Evolutionary conservation across 2,797 vertebrate genomes (phyloP).

Genomic region (Leptatherina wallacei): DNA sequence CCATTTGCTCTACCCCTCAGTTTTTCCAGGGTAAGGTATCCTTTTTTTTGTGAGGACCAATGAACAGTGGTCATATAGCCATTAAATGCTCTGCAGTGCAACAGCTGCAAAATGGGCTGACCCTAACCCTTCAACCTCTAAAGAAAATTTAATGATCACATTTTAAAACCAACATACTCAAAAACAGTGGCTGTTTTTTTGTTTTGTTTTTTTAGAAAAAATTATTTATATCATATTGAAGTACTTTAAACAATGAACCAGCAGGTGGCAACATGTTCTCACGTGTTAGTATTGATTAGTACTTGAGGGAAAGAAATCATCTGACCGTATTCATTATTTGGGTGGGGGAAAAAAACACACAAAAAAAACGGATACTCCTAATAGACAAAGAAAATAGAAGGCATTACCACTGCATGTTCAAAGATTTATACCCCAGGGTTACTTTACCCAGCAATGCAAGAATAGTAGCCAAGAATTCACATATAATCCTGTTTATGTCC

Average conservation of each 20-base stretch:
- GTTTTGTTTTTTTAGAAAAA: background rate
- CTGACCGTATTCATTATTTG: conserved; percentile 16
- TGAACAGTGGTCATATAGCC: background rate
- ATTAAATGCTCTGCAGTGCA: background rate
- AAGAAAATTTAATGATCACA: no score
- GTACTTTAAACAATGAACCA: conserved; percentile 44
- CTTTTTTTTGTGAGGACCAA: background rate
- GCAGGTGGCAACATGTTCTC: conserved; percentile 67
- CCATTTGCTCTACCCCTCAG: no score
- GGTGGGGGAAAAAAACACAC: conserved; percentile 2
- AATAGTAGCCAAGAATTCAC: background rate
- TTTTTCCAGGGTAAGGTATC: background rate
- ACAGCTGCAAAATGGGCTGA: background rate
- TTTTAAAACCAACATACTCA: conserved; percentile 5
- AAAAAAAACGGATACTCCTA: conserved; percentile 1
- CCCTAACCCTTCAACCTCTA: background rate
- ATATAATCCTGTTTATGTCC: conserved; percentile 4
- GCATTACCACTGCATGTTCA: conserved; percentile 24
- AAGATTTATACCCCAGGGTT: background rate
- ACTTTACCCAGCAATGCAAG: background rate
- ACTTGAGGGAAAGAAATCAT: background rate
- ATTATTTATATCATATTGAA: conserved; percentile 28
- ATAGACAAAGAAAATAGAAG: conserved; percentile 13
- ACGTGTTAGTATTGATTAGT: conserved; percentile 36
- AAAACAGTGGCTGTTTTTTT: conserved; percentile 22